A percentile compares a stretch with the other conserved stretches of the same genome.
Conservation (phyloP, 2,797 vertebrate genomes). For the Tauraco hartlaubi region DNA sequence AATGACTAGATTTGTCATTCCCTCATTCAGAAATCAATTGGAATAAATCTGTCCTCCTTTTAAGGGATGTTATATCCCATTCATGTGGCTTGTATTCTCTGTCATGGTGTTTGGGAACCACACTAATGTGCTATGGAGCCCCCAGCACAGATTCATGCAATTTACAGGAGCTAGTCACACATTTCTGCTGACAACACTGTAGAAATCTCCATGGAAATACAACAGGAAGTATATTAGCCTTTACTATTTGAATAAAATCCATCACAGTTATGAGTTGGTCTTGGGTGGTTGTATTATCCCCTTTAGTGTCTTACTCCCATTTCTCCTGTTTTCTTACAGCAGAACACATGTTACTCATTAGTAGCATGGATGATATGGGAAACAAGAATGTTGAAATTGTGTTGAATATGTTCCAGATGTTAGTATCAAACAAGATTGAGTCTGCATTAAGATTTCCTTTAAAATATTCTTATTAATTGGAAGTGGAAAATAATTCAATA, state of each 20-base stretch:
- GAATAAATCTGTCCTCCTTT: neutral
- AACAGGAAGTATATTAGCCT: slow-evolving; percentile 61
- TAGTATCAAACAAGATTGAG: slow-evolving; percentile 32
- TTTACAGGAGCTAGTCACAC: slow-evolving; percentile 52
- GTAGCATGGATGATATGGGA: slow-evolving; percentile 67
- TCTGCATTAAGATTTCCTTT: slow-evolving; percentile 14
- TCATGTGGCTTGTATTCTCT: neutral
- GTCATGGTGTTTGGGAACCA: neutral
- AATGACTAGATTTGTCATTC: slow-evolving; percentile 22
- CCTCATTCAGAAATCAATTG: slow-evolving; percentile 2
- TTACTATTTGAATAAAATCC: slow-evolving; percentile 64
- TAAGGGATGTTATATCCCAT: neutral
- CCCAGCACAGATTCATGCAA: neutral
- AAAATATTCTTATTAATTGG: slow-evolving; percentile 39
- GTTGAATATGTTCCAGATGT: slow-evolving; percentile 79
- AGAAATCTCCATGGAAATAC: slow-evolving; percentile 69
- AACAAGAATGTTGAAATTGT: slow-evolving; percentile 63
- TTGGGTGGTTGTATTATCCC: slow-evolving; percentile 57
- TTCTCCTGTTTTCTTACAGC: slow-evolving; percentile 67
- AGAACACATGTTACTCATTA: slow-evolving; percentile 75
- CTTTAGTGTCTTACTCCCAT: slow-evolving; percentile 29
- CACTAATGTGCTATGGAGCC: neutral
- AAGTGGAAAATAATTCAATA: slow-evolving; percentile 49
- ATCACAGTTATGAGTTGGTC: slow-evolving; percentile 30
- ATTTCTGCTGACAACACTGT: slow-evolving; percentile 69